Conservation (phyloP, 2,113 vertebrate species). For the Mionectes macconnelli region DNA sequence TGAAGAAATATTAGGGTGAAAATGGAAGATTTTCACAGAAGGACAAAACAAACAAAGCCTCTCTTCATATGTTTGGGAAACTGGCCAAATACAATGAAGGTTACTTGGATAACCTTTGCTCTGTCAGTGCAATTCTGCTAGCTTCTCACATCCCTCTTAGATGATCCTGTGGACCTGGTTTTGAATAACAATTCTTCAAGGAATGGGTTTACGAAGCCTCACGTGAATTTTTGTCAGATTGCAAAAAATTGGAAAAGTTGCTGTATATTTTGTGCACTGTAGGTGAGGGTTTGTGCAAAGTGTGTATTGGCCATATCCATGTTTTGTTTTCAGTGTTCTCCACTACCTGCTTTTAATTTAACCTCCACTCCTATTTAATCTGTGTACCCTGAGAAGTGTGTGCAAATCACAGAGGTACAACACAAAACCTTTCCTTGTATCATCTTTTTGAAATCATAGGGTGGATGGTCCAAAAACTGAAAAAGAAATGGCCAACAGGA, state of each 20-base stretch:
- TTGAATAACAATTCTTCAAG: neutral
- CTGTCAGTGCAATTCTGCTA: neutral
- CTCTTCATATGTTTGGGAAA: neutral
- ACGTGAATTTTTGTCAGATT: neutral
- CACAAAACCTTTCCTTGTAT: neutral
- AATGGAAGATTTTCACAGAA: neutral
- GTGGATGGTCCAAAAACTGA: neutral
- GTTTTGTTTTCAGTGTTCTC: neutral
- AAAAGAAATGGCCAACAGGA: neutral
- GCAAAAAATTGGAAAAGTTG: neutral
- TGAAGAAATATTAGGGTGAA: neutral
- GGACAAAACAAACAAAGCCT: neutral
- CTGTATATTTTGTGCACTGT: neutral
- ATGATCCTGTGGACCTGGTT: neutral
- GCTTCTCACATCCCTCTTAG: neutral
- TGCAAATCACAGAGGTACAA: neutral
- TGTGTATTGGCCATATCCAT: fast-evolving
- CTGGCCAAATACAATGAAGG: neutral
- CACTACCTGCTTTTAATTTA: neutral
- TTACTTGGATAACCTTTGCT: neutral
- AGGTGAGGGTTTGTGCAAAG: neutral
- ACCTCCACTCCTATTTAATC: neutral
- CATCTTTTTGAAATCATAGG: neutral
- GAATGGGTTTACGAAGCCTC: neutral
- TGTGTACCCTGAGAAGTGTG: neutral